These are phyloP conservation scores for Muntiacus muntjak DNA, from an alignment of 2,113 vertebrate genomes.

Conservation along the genomic window DNA sequence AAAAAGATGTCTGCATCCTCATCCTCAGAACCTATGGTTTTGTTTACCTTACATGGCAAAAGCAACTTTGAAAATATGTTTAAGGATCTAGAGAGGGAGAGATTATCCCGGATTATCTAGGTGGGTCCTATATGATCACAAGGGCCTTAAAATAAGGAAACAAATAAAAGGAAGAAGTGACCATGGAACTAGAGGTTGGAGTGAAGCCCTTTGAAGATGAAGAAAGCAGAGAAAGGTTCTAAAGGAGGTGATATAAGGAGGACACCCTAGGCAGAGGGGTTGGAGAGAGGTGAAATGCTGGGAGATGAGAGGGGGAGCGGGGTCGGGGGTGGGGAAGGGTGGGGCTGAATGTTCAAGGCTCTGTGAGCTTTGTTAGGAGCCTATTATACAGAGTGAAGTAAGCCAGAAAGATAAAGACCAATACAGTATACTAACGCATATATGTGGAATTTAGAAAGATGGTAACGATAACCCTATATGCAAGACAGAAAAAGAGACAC, in stretches of 20 bases:
- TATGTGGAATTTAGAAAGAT: too few species aligned
- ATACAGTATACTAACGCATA: too few species aligned
- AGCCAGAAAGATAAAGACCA: too few species aligned
- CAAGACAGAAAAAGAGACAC: too few species aligned
- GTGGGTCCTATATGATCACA: not conserved
- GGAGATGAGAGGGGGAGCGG: not conserved
- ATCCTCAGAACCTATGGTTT: not conserved
- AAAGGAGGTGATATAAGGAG: not conserved
- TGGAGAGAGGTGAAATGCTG: not conserved
- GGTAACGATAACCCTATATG: too few species aligned
- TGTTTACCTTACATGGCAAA: not conserved
- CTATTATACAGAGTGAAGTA: too few species aligned
- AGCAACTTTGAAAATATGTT: not conserved
- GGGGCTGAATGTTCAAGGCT: not conserved
- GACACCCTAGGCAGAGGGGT: not conserved
- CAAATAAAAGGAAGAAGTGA: not conserved
- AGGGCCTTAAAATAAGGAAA: not conserved
- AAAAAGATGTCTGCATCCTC: not conserved
- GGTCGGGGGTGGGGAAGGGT: not conserved
- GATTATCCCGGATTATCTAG: not conserved
- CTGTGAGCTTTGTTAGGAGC: not conserved
- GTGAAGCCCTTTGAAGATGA: not conserved
- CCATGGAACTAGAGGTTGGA: not conserved
- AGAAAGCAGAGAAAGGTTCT: not conserved
- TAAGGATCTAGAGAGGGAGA: not conserved